Percentiles rank a stretch among this genome's conserved stretches.
phyloP scores from a whole-genome alignment of 2,888 invertebrate genomes.

The Andrena minutula region DNA sequence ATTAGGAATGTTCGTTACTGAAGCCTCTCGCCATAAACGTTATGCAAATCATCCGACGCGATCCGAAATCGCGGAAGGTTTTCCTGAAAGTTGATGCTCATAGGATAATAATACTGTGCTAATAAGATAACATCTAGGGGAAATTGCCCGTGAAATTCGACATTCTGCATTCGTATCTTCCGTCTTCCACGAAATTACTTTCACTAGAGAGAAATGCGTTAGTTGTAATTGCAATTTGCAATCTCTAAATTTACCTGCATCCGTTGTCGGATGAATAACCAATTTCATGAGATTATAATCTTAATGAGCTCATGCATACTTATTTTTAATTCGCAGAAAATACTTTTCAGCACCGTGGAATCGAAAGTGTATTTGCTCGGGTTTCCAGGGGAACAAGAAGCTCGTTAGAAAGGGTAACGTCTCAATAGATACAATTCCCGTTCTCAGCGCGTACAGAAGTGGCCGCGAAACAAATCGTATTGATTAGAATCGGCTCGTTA shows the following conservation, averaged over 20 bases:
- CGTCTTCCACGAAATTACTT: slow-evolving; percentile 20
- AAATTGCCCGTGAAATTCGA: slow-evolving; percentile 28
- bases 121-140: slow-evolving; percentile 8
- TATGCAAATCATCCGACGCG: slow-evolving; percentile 20
- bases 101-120: slow-evolving; percentile 11
- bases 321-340: background rate
- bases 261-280: background rate
- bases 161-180: slow-evolving; percentile 8
- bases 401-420: slow-evolving; percentile 64
- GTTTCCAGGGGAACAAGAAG: slow-evolving; percentile 35
- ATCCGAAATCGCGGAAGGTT: background rate
- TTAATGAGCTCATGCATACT: background rate
- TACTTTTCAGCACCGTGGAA: background rate
- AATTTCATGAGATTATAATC: background rate
- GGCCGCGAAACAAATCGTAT: slow-evolving; percentile 71
- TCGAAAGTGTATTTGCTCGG: slow-evolving; percentile 28
- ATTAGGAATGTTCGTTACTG: slow-evolving; percentile 16
- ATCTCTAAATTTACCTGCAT: background rate
- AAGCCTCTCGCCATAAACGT: slow-evolving; percentile 9
- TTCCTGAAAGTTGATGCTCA: background rate
- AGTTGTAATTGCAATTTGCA: background rate
- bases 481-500: slow-evolving; percentile 73
- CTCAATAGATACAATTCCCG: slow-evolving; percentile 59
- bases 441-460: slow-evolving; percentile 49
- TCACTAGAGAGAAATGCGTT: background rate